These are phyloP conservation scores for Eretmodus cyanostictus DNA, from an alignment of 2,113 vertebrate species.

Conservation along the genomic window DNA sequence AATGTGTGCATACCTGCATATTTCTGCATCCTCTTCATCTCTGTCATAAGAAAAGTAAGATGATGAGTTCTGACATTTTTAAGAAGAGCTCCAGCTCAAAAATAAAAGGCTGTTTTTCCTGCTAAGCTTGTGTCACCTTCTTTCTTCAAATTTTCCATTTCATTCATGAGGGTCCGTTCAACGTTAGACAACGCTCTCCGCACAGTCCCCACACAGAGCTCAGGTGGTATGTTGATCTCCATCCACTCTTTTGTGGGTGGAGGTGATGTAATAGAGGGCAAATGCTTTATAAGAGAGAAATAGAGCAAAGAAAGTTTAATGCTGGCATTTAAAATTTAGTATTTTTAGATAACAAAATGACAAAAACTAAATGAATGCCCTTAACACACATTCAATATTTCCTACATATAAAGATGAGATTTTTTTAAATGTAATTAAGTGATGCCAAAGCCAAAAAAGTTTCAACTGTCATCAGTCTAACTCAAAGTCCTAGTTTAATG, in stretches of 20 bases:
- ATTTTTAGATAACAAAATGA: not conserved
- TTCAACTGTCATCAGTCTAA: not conserved
- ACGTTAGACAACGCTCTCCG: constrained; percentile 36
- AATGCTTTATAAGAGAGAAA: not conserved
- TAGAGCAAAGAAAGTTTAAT: not conserved
- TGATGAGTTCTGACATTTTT: not conserved
- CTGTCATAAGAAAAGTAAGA: constrained; percentile 16
- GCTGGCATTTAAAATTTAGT: not conserved
- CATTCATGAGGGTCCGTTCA: not conserved
- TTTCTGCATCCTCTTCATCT: constrained; percentile 57
- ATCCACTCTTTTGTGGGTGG: constrained; percentile 42
- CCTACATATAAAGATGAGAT: not conserved
- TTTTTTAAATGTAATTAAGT: not conserved
- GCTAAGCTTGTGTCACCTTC: constrained; percentile 14
- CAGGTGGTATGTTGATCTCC: constrained; percentile 24
- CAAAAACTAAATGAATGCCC: rapidly evolving
- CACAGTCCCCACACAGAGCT: constrained; percentile 38
- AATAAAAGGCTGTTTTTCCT: not conserved
- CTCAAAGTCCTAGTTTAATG: not conserved
- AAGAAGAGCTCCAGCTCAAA: not conserved
- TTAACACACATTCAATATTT: not conserved
- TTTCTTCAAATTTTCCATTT: constrained; percentile 26
- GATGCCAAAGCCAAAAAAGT: not conserved
- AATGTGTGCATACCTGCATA: constrained; percentile 49
- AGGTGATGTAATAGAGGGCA: constrained; percentile 2